Evolutionary conservation across 2,888 invertebrate genomes (phyloP).

Genomic region (Tuberolachnus salignus): DNA sequence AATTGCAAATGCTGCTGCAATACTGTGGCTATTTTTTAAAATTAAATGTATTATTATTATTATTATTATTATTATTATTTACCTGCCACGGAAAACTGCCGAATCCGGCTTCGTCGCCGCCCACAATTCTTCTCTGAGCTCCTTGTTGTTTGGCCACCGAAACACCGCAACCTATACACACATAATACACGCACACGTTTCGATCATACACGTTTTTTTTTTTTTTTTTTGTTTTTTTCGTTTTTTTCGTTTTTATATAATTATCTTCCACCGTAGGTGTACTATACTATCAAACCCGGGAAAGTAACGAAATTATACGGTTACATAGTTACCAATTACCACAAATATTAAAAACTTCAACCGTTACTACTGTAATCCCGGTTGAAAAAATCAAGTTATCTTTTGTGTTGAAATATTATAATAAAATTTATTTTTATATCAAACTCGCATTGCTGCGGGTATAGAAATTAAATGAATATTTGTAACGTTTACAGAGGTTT

Average conservation of each 20-base stretch:
- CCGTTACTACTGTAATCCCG: too few species aligned
- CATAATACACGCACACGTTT: neutral
- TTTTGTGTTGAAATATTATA: too few species aligned
- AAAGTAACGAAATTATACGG: too few species aligned
- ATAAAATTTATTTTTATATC: too few species aligned
- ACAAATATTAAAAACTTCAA: too few species aligned
- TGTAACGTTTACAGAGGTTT: too few species aligned
- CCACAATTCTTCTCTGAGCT: conserved; percentile 87
- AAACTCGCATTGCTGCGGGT: too few species aligned
- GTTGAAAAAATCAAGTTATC: too few species aligned
- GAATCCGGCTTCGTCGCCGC: conserved; percentile 92
- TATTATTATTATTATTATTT: conserved; percentile 56
- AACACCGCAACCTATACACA: conserved; percentile 79
- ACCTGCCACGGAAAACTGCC: conserved; percentile 95
- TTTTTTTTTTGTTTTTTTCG: neutral
- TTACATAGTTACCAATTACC: too few species aligned
- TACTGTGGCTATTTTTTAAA: too few species aligned
- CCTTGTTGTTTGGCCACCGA: conserved; percentile 84
- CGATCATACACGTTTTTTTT: neutral
- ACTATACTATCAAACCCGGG: neutral
- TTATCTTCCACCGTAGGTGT: neutral
- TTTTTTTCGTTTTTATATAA: neutral
- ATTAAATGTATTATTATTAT: too few species aligned
- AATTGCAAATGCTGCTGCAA: neutral
- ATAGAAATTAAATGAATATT: too few species aligned